Percentiles rank a stretch among this genome's conserved stretches.
These are phyloP conservation scores for Lepus americanus DNA, from an alignment of 2,113 vertebrate species.

Conservation along the genomic window DNA sequence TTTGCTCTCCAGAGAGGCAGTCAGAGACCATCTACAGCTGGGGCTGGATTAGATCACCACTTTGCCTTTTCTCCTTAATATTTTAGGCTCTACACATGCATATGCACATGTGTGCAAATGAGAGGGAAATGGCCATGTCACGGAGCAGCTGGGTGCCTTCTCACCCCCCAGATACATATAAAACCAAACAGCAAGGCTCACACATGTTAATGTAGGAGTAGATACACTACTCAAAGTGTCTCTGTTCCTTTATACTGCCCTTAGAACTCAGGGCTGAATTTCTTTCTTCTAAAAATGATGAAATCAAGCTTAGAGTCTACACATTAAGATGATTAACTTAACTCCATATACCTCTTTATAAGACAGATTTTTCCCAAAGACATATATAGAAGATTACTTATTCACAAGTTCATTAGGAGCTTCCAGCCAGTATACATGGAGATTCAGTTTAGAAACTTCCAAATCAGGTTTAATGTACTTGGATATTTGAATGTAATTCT, in stretches of 20 bases:
- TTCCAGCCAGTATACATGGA: neutral
- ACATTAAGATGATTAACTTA: neutral
- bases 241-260: neutral
- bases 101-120: neutral
- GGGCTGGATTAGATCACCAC: neutral
- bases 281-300: conserved; percentile 22
- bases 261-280: neutral
- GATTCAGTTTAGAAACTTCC: conserved; percentile 25
- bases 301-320: conserved; percentile 33
- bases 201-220: neutral
- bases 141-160: accelerated
- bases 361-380: neutral
- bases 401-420: neutral
- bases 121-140: neutral
- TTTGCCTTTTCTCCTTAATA: neutral
- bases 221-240: neutral
- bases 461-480: neutral
- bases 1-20: too few relatives aligned
- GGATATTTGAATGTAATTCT: neutral
- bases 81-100: neutral
- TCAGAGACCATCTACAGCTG: neutral
- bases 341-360: neutral
- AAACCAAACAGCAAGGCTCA: neutral
- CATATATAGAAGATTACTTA: neutral
- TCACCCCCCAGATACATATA: accelerated